Evolutionary conservation across 2,797 vertebrate species (phyloP).

Genomic region (Darevskia mixta): DNA sequence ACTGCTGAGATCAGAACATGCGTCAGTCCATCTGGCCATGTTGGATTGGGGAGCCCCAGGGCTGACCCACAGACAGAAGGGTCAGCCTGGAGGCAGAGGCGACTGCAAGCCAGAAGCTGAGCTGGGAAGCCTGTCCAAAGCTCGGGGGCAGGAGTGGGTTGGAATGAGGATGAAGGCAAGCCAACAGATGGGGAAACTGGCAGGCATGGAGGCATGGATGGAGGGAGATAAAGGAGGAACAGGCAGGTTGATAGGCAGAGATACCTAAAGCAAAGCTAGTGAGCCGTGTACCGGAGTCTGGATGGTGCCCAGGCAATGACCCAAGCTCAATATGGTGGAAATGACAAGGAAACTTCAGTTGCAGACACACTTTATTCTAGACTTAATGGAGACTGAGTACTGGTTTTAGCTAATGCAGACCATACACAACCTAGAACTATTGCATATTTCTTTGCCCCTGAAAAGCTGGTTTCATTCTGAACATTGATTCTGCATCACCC

Average conservation of each 20-base stretch:
- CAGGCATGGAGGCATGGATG: not conserved
- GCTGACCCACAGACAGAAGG: not conserved
- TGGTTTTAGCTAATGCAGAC: too few species aligned
- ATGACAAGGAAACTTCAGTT: too few species aligned
- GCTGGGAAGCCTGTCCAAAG: not conserved
- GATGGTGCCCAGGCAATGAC: too few species aligned
- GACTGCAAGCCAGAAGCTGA: not conserved
- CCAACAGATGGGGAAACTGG: too few species aligned
- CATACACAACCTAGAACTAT: too few species aligned
- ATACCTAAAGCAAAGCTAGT: not conserved
- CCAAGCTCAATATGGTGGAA: too few species aligned
- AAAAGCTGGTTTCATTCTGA: too few species aligned
- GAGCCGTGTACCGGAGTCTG: not conserved
- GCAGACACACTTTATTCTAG: too few species aligned
- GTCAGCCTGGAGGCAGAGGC: not conserved
- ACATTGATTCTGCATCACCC: too few species aligned
- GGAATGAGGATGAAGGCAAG: not conserved
- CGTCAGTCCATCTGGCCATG: not conserved
- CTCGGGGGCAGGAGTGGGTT: too few species aligned
- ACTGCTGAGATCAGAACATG: constrained; percentile 15
- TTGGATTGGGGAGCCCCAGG: not conserved
- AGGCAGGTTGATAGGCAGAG: not conserved
- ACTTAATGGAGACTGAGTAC: too few species aligned
- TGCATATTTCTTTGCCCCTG: too few species aligned
- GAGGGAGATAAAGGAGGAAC: not conserved